phyloP scores from a whole-genome alignment of 2,797 vertebrate species.

The Poecilia picta region DNA sequence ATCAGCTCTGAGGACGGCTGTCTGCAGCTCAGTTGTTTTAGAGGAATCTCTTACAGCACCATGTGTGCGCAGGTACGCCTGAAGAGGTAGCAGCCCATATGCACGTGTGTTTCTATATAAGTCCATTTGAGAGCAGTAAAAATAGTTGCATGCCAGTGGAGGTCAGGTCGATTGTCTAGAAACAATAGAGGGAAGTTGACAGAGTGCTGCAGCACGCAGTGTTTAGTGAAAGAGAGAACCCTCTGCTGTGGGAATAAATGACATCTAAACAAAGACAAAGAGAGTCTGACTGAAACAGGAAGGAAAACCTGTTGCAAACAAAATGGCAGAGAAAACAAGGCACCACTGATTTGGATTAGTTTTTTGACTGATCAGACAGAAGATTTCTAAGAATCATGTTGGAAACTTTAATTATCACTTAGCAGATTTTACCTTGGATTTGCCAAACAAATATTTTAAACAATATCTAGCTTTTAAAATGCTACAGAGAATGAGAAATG shows the following conservation, averaged over 20 bases:
- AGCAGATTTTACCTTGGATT: background rate
- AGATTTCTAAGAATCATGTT: background rate
- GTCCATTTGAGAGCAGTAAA: conserved; percentile 32
- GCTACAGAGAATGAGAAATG: background rate
- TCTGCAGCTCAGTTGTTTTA: conserved; percentile 36
- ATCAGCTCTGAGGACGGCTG: conserved; percentile 29
- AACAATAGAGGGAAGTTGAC: conserved; percentile 67
- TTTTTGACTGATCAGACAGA: background rate
- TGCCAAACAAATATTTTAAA: background rate
- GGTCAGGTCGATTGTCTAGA: conserved; percentile 57
- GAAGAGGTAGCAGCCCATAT: conserved; percentile 20
- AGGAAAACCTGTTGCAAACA: conserved; percentile 27
- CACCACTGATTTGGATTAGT: background rate
- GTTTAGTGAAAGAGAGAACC: conserved; percentile 25
- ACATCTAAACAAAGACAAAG: conserved; percentile 28
- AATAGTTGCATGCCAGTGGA: conserved; percentile 38
- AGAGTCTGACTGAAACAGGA: conserved; percentile 28
- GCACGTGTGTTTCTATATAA: conserved; percentile 28
- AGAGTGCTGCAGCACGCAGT: background rate
- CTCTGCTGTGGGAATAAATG: conserved; percentile 35
- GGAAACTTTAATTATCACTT: background rate
- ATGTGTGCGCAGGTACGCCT: conserved; percentile 10
- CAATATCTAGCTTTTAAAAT: background rate
- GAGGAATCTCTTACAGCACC: conserved; percentile 18
- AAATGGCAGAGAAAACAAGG: background rate